Evolutionary conservation across 1,140 invertebrate genomes (phyloP).

Genomic region (Lanistes nyassanus): DNA sequence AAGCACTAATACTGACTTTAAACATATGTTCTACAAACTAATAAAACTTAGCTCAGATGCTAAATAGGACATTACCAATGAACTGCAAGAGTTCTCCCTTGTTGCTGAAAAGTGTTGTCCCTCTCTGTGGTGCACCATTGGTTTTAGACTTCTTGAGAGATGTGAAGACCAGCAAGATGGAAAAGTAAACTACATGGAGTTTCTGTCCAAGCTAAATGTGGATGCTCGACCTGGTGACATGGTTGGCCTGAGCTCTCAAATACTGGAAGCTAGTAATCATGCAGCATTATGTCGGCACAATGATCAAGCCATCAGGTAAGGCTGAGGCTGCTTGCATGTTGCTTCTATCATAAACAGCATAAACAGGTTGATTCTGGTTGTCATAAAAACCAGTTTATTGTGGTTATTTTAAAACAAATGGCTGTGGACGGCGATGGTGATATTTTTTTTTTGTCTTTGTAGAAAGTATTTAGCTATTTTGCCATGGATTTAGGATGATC

Average conservation of each 20-base stretch:
- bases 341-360: background rate
- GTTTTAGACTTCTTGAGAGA: conserved; percentile 50
- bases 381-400: no score
- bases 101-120: no score
- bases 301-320: conserved; percentile 52
- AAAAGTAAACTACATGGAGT: conserved; percentile 61
- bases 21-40: no score
- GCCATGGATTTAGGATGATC: no score
- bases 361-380: background rate
- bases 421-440: no score
- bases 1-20: no score
- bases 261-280: conserved; percentile 48
- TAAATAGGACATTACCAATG: no score
- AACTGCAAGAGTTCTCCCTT: no score
- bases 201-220: conserved; percentile 55
- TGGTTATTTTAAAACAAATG: no score
- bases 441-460: no score
- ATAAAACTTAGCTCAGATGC: no score
- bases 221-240: conserved; percentile 60
- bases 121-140: background rate
- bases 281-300: conserved; percentile 41
- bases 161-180: conserved; percentile 44
- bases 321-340: background rate
- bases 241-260: conserved; percentile 58
- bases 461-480: no score